Conservation (phyloP, 2,888 invertebrate species). For the Nebria salina region DNA sequence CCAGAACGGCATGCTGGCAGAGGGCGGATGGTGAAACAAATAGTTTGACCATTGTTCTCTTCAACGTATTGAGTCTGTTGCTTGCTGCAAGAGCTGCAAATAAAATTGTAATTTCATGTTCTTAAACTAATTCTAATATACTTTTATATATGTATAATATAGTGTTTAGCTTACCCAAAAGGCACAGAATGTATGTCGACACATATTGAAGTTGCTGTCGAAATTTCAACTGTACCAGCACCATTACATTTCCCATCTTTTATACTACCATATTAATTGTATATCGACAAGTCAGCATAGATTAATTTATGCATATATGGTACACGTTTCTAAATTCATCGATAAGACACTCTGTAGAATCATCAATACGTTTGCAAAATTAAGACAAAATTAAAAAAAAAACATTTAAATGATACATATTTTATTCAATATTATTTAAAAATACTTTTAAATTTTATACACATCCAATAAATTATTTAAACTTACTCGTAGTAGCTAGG, state of each 20-base stretch:
- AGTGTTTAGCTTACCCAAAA: conserved; percentile 57
- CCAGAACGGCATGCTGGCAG: conserved; percentile 67
- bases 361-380: neutral
- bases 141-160: neutral
- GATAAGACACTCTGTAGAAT: neutral
- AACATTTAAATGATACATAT: too few relatives aligned
- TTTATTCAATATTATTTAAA: too few relatives aligned
- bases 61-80: conserved; percentile 67
- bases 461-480: too few relatives aligned
- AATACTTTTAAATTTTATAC: too few relatives aligned
- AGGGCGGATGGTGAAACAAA: conserved; percentile 71
- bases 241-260: neutral
- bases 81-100: conserved; percentile 51
- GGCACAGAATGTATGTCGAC: conserved; percentile 57
- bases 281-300: conserved; percentile 15
- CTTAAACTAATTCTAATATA: too few relatives aligned
- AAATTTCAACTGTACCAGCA: conserved; percentile 10
- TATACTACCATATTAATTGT: neutral
- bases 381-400: too few relatives aligned
- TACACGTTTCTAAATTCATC: neutral
- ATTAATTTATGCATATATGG: neutral
- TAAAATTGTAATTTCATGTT: too few relatives aligned
- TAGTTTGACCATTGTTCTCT: conserved; percentile 62
- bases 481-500: too few relatives aligned
- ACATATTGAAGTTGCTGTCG: conserved; percentile 55